Evolutionary conservation across 2,797 vertebrate species (phyloP).

Genomic region (Galagoides demidoff): DNA sequence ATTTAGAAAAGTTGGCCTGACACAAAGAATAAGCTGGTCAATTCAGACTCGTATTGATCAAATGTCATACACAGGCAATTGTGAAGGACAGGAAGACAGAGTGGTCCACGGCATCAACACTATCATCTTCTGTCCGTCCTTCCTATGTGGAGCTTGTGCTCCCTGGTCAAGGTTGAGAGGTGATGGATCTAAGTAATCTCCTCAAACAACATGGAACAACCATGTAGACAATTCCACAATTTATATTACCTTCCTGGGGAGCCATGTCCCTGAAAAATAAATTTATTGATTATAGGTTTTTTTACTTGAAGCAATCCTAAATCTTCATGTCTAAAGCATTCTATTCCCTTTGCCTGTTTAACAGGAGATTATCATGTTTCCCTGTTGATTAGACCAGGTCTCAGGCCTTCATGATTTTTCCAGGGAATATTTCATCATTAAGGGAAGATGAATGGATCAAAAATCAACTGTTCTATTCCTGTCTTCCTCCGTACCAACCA

Average conservation of each 20-base stretch:
- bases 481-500: background rate
- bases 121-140: background rate
- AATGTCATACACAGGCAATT: background rate
- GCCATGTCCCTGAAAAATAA: background rate
- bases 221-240: background rate
- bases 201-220: background rate
- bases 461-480: background rate
- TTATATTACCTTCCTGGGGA: background rate
- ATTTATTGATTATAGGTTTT: background rate
- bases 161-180: background rate
- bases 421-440: background rate
- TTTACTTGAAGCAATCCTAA: background rate
- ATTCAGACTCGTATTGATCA: background rate
- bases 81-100: background rate
- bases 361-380: background rate
- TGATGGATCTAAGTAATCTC: background rate
- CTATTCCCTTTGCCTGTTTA: background rate
- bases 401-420: background rate
- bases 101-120: background rate
- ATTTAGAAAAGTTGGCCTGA: background rate
- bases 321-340: background rate
- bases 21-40: background rate
- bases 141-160: background rate
- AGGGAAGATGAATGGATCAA: background rate
- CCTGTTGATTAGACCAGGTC: background rate